phyloP scores from a whole-genome alignment of 2,797 vertebrate genomes.

The Syndactyla subalaris region DNA sequence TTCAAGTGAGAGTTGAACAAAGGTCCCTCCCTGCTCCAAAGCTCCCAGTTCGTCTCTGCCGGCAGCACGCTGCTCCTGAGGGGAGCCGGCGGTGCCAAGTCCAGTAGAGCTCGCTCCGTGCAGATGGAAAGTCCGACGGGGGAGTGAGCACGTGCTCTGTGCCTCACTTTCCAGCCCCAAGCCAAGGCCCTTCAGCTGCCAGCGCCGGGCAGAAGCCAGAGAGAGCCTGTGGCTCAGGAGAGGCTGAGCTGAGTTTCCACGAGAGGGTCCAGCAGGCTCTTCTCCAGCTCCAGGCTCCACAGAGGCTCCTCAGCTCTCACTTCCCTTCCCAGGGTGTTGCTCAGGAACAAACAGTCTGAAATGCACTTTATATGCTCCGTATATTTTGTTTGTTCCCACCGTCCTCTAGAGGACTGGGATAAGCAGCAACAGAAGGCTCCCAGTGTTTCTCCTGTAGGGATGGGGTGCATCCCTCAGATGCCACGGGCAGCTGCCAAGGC shows the following conservation, averaged over 20 bases:
- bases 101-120: fast-evolving
- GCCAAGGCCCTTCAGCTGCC: not conserved
- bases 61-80: not conserved
- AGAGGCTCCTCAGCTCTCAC: not conserved
- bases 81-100: not conserved
- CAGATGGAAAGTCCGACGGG: not conserved
- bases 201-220: constrained; percentile 72
- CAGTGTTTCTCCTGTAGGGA: fast-evolving
- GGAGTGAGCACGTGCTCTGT: not conserved
- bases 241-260: constrained; percentile 68
- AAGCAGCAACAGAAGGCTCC: not conserved
- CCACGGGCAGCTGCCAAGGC: fast-evolving
- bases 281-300: not conserved
- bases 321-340: not conserved
- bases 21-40: not conserved
- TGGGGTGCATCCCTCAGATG: fast-evolving
- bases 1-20: not conserved
- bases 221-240: constrained; percentile 68
- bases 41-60: not conserved
- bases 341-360: not conserved
- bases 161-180: constrained; percentile 18
- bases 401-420: fast-evolving
- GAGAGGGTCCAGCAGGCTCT: not conserved
- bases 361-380: not conserved
- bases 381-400: not conserved